Percentiles rank a stretch among this genome's conserved stretches.
Evolutionary conservation across 2,888 invertebrate species (phyloP).

Genomic region (Abrostola tripartita): DNA sequence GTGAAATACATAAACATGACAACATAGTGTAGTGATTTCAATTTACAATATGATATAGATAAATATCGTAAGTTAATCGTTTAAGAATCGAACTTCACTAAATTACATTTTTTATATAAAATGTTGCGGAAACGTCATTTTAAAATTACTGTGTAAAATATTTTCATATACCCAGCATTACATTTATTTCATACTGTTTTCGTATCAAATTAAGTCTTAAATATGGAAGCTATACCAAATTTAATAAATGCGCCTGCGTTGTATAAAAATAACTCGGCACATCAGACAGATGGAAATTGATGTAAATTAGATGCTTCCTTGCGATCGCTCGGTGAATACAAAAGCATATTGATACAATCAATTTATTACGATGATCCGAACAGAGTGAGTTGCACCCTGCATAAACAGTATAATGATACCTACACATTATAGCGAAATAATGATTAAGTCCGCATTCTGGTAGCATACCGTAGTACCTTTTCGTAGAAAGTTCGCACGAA

Average conservation of each 20-base stretch:
- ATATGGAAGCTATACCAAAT: conserved; percentile 5
- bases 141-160: too few species aligned
- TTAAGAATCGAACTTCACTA: too few species aligned
- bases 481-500: too few species aligned
- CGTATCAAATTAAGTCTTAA: background rate
- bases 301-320: conserved; percentile 34
- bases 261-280: conserved; percentile 28
- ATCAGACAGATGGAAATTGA: conserved; percentile 25
- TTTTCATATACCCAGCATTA: background rate
- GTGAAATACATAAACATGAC: background rate
- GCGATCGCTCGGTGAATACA: conserved; percentile 32
- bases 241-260: conserved; percentile 18
- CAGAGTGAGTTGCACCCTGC: background rate
- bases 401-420: too few species aligned
- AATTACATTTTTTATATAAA: too few species aligned
- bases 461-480: too few species aligned
- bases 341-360: conserved; percentile 8
- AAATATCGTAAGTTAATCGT: too few species aligned
- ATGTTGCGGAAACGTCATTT: too few species aligned
- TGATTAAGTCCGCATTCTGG: too few species aligned
- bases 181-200: background rate
- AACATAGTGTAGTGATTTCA: background rate
- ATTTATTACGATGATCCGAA: conserved; percentile 6
- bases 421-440: too few species aligned
- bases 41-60: too few species aligned